These are phyloP conservation scores for Lepeophtheirus salmonis DNA, from an alignment of 1,140 invertebrate genomes.

Conservation along the genomic window DNA sequence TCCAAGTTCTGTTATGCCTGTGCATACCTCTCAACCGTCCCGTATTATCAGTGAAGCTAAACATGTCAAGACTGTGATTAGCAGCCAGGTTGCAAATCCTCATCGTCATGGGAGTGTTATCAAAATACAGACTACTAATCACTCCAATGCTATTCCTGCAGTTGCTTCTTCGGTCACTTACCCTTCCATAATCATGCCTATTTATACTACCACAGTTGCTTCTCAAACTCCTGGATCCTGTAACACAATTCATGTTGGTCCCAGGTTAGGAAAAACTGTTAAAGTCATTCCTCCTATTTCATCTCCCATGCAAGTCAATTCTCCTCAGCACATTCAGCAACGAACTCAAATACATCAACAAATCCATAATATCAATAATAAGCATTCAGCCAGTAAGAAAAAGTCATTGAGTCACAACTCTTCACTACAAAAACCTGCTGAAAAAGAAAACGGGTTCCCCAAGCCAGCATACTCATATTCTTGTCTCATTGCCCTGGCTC, in stretches of 20 bases:
- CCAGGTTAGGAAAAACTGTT: conserved; percentile 1
- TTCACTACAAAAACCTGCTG: conserved; percentile 25
- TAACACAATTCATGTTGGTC: background rate
- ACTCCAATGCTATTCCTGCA: background rate
- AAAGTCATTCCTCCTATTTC: conserved; percentile 11
- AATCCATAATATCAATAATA: background rate
- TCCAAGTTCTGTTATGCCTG: conserved; percentile 47
- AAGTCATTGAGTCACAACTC: conserved; percentile 1
- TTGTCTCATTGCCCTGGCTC: conserved; percentile 86
- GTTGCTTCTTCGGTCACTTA: background rate
- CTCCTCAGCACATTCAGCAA: background rate
- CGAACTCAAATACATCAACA: background rate
- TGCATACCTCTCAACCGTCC: conserved; percentile 25
- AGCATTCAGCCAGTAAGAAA: conserved; percentile 1
- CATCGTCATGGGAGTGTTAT: background rate
- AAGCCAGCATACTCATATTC: conserved; percentile 95
- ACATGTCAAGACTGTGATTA: conserved; percentile 13
- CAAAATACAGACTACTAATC: background rate
- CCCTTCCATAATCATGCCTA: background rate
- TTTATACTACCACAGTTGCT: background rate
- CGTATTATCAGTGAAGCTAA: conserved; percentile 3
- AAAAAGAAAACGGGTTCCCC: conserved; percentile 41
- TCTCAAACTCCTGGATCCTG: background rate
- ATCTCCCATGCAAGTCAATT: conserved; percentile 16
- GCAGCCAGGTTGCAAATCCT: background rate